Evolutionary conservation across 2,113 vertebrate species (phyloP), one percentile per base, ranked within the genome.

Genomic region (Bucco capensis): DNA sequence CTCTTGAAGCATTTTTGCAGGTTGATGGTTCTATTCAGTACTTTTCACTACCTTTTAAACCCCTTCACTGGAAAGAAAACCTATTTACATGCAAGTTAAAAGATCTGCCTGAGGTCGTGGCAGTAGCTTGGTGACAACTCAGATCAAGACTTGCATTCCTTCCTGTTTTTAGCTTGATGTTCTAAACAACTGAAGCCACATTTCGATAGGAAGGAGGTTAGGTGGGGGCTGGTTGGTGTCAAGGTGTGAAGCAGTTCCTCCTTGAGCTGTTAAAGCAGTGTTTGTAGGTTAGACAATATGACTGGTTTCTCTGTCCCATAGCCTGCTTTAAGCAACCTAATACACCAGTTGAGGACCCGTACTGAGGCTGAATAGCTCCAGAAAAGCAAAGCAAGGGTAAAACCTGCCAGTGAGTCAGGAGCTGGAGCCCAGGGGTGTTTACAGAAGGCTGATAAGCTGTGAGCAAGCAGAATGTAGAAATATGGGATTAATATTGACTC

Each of bases 381-480:
- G n/a, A 25, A 42, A 8, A 78, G 7, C 0, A 9, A 3, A 2
- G 6, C 25, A 6, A 19, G 49, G 53, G 19, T 61, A 50, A 57
- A 64, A 56, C 2, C 25, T 57, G 56, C 25, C 25, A 2, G 4
- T n/a, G 91, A 66, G 58, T 21, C 82, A 84, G 82, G 85, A 53
- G 58, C 37, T 19, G 65, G 60, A 86, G 85, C 88, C 46, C 28
- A 16, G 33, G 51, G 74, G 40, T 17, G 54, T 61, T 35, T 35
- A 30, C 51, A 24, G 76, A 47, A 21, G 2, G 0, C 25, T 3
- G 40, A 14, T 24, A 38, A 90, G 24, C 56, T 49, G 27, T 53
- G 85, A 94, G 82, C 33, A 15, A 61, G 70, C 44, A 61, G 90
- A 58, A 73, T n/a, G 70, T n/a, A 30, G 80, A 72, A 88, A 67